phyloP scores from a whole-genome alignment of 2,888 invertebrate genomes.

The Taphrorychus bicolor region DNA sequence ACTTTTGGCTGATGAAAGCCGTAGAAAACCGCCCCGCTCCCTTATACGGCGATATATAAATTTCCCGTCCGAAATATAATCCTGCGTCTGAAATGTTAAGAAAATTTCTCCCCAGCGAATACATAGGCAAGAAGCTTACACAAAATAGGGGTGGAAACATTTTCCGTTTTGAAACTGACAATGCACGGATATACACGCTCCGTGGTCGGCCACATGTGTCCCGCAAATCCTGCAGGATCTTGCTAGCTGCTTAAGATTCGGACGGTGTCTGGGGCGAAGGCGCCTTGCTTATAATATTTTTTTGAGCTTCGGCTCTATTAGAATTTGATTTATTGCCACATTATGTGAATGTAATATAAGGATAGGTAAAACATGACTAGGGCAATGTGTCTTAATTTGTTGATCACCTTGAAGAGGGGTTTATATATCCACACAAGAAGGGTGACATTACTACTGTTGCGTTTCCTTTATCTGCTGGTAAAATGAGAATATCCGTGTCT shows the following conservation, averaged over 20 bases:
- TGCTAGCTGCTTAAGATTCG: constrained; percentile 47
- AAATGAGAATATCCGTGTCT: too few relatives aligned
- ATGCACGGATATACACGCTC: constrained; percentile 57
- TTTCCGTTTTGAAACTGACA: constrained; percentile 56
- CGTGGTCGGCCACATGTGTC: constrained; percentile 55
- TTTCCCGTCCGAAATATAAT: constrained; percentile 45
- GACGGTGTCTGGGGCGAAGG: constrained; percentile 3
- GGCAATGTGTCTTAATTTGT: too few relatives aligned
- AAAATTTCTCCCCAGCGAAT: constrained; percentile 61
- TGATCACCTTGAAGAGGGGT: too few relatives aligned
- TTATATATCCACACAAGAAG: too few relatives aligned
- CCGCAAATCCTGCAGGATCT: constrained; percentile 50
- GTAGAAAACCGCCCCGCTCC: constrained; percentile 23
- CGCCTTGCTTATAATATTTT: constrained; percentile 36
- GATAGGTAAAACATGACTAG: too few relatives aligned
- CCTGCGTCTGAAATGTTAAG: constrained; percentile 56
- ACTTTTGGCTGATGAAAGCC: too few relatives aligned
- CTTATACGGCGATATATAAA: constrained; percentile 44
- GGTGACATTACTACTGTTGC: too few relatives aligned
- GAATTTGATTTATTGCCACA: background rate
- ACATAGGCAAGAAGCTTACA: constrained; percentile 57
- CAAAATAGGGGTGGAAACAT: constrained; percentile 58
- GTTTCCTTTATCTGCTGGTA: too few relatives aligned
- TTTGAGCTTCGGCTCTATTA: background rate
- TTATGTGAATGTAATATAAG: too few relatives aligned